Base-by-base conservation (phyloP, 2,113 vertebrate species). In the Antidorcas marsupialis region DNA sequence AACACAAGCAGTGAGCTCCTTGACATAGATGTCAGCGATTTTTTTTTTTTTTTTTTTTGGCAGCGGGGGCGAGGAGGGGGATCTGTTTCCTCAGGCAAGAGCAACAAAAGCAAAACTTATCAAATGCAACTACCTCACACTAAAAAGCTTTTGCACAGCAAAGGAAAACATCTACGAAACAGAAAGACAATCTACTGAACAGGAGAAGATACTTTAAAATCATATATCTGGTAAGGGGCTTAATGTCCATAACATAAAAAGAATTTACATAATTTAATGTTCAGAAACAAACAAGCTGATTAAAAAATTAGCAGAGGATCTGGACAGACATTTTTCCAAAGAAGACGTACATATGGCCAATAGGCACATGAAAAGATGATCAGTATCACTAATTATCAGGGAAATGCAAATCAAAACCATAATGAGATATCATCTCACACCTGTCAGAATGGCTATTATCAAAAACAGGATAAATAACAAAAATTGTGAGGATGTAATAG, bases 391-490 rank as follows among this genome's bases (percentile, higher is more conserved):
- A 53, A 53, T 82, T 13, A 53, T 15, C 52, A 55, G 12, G 12
- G 81, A 55, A 83, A 55, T 83, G 52, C 52, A 55, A 55, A 55
- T 83, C 21, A 55, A 83, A 83, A 55, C n/a, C 81, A 83, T 52
- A 53, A 55, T 55, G 21, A 55, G 81, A 36, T 36, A 83, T 25
- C 52, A 83, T 23, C 52, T 55, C 52, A 83, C 81, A 83, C 33
- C 33, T 83, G n/a, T 83, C 81, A 55, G 52, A 55, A 55, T 36
- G 50, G 52, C 12, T 83, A 27, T 55, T 25, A 83, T 36, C 33
- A 83, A 55, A n/a, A 83, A 83, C 12, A 83, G 33, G 52, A 25
- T 33, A 55, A 55, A 83, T 27, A 36, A 55, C 33, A 55, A 53
- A 14, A 23, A n/a, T 27, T 27, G 52, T n/a, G 81, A 83, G n/a